Base-by-base conservation (phyloP, 2,888 invertebrate species). In the Agrotis exclamationis region DNA sequence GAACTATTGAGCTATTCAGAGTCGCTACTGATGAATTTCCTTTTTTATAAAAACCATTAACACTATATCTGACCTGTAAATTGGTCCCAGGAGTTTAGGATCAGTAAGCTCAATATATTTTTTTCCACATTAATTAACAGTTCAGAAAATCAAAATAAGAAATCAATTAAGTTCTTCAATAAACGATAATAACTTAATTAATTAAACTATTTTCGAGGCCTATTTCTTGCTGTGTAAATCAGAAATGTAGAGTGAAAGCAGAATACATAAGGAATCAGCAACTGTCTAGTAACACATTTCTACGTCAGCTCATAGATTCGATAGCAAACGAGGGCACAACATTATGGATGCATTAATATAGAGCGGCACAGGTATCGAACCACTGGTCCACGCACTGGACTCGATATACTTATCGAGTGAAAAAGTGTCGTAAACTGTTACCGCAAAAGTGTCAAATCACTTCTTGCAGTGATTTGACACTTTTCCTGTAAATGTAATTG, bases 321-420 rank as follows among this genome's bases (percentile, higher is more conserved):
- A 62, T 58, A 74, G 33, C 64, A 39, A 24, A 5, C 20, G 48
- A 45, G 54, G 60, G 57, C 50, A 58, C 64, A 76, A 65, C 65
- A 63, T 65, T 60, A 60, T 39, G 56, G 39, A 57, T n/a, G 24
- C 20, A 20, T 51, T 28, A 13, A 45, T 48, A 14, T 18, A 44
- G 39, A 39, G 9, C 39, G 2, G 39, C 11, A 39, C 9, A 11
- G 39, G 2, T 39, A 39, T 11, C 11, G 11, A 39, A 39, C 39
- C 39, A 39, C 39, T 1, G 11, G 11, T 1, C 9, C 9, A 11
- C 2, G 9, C 39, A 39, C 11, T 11, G 1, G 4, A 9, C 39
- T 39, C 9, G 9, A 39, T 39, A 39, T 39, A 39, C 4, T 4
- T 39, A n/a, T n/a, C n/a, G n/a, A n/a, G n/a, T n/a, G n/a, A n/a